phyloP scores from a whole-genome alignment of 2,113 vertebrate species.

The Erythrolamprus reginae region DNA sequence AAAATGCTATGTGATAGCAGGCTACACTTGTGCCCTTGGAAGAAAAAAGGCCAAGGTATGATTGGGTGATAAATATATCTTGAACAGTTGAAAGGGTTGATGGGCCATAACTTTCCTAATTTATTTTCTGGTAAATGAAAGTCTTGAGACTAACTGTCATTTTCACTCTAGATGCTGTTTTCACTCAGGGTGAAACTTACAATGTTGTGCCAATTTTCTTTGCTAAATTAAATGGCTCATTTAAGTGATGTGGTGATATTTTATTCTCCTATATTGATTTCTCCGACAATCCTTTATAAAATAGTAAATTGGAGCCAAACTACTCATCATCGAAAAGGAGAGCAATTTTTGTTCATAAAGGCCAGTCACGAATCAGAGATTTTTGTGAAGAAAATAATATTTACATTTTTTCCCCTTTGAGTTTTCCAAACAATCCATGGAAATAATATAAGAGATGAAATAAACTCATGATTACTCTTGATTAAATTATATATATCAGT shows the following conservation, averaged over 20 bases:
- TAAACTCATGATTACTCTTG: neutral
- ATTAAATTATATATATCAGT: neutral
- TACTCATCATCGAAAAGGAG: neutral
- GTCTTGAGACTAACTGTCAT: neutral
- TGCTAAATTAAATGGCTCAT: neutral
- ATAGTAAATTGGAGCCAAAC: neutral
- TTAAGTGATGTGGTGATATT: neutral
- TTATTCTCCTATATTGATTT: neutral
- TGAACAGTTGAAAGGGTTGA: neutral
- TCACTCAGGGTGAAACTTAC: neutral
- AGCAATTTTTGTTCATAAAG: neutral
- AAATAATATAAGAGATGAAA: neutral
- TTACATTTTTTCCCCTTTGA: neutral
- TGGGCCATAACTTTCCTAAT: neutral
- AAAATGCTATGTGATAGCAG: neutral
- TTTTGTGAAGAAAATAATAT: neutral
- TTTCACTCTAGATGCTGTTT: neutral
- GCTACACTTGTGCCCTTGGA: neutral
- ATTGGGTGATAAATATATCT: neutral
- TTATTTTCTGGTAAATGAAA: neutral
- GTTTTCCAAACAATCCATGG: neutral
- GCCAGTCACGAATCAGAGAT: neutral
- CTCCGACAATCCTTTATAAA: neutral
- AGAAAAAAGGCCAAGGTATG: neutral
- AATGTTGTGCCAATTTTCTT: neutral